Evolutionary conservation across 1,140 invertebrate genomes (phyloP).

Genomic region (Drosophila malerkotliana): DNA sequence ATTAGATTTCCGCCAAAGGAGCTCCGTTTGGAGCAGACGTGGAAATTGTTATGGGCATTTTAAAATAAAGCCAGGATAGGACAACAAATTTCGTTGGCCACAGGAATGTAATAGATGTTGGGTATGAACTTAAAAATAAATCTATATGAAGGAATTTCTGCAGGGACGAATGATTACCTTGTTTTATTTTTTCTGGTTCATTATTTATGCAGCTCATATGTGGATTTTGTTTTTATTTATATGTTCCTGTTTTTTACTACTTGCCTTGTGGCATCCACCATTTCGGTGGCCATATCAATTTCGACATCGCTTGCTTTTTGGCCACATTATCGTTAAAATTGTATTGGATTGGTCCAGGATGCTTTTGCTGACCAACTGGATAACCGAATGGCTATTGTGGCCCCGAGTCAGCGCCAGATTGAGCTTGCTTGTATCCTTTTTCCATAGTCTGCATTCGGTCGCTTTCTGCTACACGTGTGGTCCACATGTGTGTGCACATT

Average conservation of each 20-base stretch:
- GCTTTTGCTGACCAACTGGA: conserved; percentile 55
- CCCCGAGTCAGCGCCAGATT: conserved; percentile 54
- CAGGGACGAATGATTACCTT: too few relatives aligned
- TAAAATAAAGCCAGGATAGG: background rate
- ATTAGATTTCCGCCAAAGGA: conserved; percentile 37
- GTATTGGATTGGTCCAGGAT: conserved; percentile 72
- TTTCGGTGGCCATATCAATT: conserved; percentile 72
- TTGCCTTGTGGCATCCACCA: conserved; percentile 11
- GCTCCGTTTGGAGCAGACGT: conserved; percentile 25
- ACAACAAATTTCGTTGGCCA: background rate
- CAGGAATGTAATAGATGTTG: too few relatives aligned
- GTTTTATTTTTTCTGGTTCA: background rate
- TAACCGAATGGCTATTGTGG: conserved; percentile 60
- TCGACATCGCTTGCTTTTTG: conserved; percentile 62
- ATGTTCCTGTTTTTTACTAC: background rate
- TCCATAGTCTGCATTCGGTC: conserved; percentile 34
- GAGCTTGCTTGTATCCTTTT: conserved; percentile 45
- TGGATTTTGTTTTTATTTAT: conserved; percentile 25
- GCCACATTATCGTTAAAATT: conserved; percentile 79
- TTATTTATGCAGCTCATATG: conserved; percentile 35
- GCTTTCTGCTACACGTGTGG: background rate
- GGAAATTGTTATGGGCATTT: conserved; percentile 62
- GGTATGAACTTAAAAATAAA: too few relatives aligned
- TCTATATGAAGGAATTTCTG: background rate
- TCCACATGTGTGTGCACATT: background rate